Evolutionary conservation across 2,888 invertebrate genomes (phyloP).

Genomic region (Dascillus cervinus): DNA sequence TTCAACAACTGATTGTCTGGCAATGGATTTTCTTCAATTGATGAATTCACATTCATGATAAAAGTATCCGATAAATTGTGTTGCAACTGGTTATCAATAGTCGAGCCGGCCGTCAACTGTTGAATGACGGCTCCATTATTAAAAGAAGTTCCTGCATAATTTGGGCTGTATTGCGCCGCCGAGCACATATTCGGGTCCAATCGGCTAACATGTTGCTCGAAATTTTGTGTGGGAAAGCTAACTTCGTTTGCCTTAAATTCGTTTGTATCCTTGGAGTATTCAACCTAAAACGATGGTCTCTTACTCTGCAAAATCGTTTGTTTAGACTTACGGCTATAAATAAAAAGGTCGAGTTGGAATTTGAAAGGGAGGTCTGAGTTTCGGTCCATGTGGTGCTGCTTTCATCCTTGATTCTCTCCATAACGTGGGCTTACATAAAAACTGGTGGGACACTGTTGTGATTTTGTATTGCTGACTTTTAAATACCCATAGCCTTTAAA

Average conservation of each 20-base stretch:
- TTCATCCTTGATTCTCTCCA: too few relatives aligned
- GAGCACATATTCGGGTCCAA: constrained; percentile 49
- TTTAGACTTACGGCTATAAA: constrained; percentile 35
- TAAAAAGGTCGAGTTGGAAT: constrained; percentile 28
- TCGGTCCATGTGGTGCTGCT: constrained; percentile 23
- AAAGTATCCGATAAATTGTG: constrained; percentile 5
- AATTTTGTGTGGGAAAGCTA: constrained; percentile 26
- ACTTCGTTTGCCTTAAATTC: constrained; percentile 29
- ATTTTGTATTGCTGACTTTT: too few relatives aligned
- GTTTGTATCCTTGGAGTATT: constrained; percentile 37
- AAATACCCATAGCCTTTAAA: too few relatives aligned
- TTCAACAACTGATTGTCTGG: constrained; percentile 26
- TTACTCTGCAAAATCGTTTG: neutral
- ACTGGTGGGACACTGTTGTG: too few relatives aligned
- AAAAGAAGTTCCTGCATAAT: constrained; percentile 35
- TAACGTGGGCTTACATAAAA: too few relatives aligned
- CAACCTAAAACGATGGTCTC: constrained; percentile 34
- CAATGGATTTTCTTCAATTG: constrained; percentile 28
- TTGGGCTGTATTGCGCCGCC: constrained; percentile 54
- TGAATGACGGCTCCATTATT: constrained; percentile 35
- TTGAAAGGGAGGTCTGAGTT: constrained; percentile 5
- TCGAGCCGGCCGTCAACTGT: constrained; percentile 28
- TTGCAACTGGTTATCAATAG: constrained; percentile 8
- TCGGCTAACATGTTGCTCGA: constrained; percentile 37
- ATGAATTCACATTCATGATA: constrained; percentile 12